Evolutionary conservation across 2,797 vertebrate genomes (phyloP).

Genomic region (Esox lucius): DNA sequence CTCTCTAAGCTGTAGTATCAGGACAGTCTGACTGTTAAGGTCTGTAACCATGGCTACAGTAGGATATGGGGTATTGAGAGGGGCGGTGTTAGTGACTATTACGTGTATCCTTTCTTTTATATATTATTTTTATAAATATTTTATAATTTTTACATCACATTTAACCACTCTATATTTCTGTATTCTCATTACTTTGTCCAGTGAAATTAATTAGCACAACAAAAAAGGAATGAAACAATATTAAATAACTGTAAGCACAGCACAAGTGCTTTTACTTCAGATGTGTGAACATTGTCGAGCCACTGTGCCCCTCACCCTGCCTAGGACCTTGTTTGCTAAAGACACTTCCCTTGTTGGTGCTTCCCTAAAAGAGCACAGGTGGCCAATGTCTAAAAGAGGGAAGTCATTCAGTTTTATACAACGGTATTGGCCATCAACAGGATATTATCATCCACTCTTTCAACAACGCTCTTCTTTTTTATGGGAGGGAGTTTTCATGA

Average conservation of each 20-base stretch:
- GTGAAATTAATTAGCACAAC: background rate
- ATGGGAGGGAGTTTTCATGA: conserved; percentile 55
- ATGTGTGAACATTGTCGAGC: background rate
- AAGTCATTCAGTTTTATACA: conserved; percentile 40
- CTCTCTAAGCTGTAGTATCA: background rate
- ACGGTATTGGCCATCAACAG: conserved; percentile 31
- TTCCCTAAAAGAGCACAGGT: conserved; percentile 48
- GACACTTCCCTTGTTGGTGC: conserved; percentile 45
- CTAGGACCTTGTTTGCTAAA: background rate
- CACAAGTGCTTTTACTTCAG: background rate
- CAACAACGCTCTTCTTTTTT: conserved; percentile 23
- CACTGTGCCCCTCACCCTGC: background rate
- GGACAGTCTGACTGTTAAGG: background rate
- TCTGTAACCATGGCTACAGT: background rate
- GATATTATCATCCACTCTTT: conserved; percentile 35
- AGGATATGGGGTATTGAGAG: background rate
- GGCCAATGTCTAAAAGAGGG: conserved; percentile 40
- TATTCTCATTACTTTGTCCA: background rate
- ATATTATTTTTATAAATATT: too few species aligned
- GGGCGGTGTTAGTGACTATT: background rate
- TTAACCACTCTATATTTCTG: background rate
- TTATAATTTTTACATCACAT: too few species aligned
- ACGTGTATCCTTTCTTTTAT: background rate
- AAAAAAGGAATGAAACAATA: background rate
- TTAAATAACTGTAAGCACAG: background rate